phyloP scores from a whole-genome alignment of 2,888 invertebrate genomes.

The Acanthoscelides obtectus region DNA sequence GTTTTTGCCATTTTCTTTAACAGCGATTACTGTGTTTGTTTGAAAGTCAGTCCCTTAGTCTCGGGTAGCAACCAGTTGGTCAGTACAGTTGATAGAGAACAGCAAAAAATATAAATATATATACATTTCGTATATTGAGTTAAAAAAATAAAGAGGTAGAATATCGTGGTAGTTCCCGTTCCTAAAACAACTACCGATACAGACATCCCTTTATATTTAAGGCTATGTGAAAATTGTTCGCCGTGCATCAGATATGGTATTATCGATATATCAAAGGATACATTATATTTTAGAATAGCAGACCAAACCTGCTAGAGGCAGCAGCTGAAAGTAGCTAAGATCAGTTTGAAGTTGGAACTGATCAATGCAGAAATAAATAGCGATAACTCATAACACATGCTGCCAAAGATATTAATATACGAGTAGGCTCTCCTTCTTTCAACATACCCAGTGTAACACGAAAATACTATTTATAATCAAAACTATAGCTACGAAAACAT shows the following conservation, averaged over 20 bases:
- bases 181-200: conserved; percentile 7
- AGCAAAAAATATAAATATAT: conserved; percentile 1
- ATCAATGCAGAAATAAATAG: conserved; percentile 33
- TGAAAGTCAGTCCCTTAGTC: conserved; percentile 1
- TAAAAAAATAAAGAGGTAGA: neutral
- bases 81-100: neutral
- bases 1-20: neutral
- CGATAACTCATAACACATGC: conserved; percentile 27
- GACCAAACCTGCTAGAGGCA: conserved; percentile 34
- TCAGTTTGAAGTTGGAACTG: conserved; percentile 20
- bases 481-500: conserved; percentile 25
- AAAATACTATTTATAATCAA: conserved; percentile 21
- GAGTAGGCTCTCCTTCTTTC: conserved; percentile 33
- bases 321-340: conserved; percentile 26
- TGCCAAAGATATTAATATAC: conserved; percentile 30
- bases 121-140: neutral
- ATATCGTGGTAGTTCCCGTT: neutral
- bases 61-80: conserved; percentile 1
- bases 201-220: conserved; percentile 33
- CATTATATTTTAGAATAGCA: conserved; percentile 11
- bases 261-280: conserved; percentile 26
- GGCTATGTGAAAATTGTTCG: conserved; percentile 36
- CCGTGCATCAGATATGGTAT: conserved; percentile 35
- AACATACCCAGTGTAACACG: conserved; percentile 29
- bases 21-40: neutral